These are phyloP conservation scores for Zosterops borbonicus DNA, from an alignment of 2,113 vertebrate genomes.

Conservation along the genomic window DNA sequence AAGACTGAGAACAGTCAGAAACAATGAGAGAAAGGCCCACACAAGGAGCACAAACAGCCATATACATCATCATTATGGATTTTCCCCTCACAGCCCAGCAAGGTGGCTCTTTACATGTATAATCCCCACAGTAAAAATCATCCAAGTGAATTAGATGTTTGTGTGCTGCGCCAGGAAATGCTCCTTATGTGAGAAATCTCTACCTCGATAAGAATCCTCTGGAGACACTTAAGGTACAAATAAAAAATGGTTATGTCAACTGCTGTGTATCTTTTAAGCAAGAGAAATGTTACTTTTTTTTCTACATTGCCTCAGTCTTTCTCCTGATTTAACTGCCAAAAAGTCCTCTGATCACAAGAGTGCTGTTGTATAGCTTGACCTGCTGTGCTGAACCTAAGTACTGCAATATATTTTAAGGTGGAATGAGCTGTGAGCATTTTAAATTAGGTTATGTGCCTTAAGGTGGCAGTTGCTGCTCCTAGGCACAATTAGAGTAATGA, in stretches of 20 bases:
- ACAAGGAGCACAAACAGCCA: background rate
- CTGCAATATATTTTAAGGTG: slow-evolving; percentile 65
- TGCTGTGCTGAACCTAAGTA: slow-evolving; percentile 34
- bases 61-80: slow-evolving; percentile 49
- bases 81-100: slow-evolving; percentile 15
- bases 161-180: slow-evolving; percentile 48
- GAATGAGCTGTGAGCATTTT: slow-evolving; percentile 48
- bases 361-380: slow-evolving; percentile 49
- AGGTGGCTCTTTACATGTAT: slow-evolving; percentile 61
- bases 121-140: slow-evolving; percentile 58
- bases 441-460: slow-evolving; percentile 36
- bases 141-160: slow-evolving; percentile 63
- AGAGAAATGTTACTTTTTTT: slow-evolving; percentile 56
- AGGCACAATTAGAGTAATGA: slow-evolving; percentile 45
- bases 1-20: background rate
- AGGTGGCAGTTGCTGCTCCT: slow-evolving; percentile 27
- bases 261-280: slow-evolving; percentile 61
- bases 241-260: slow-evolving; percentile 73
- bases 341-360: slow-evolving; percentile 53
- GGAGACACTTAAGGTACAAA: slow-evolving; percentile 63
- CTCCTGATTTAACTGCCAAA: slow-evolving; percentile 52
- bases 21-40: background rate
- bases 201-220: slow-evolving; percentile 66
- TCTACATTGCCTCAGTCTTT: slow-evolving; percentile 23
- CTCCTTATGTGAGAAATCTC: slow-evolving; percentile 60